Base-by-base conservation (phyloP, 1,140 invertebrate species). In the Leptinotarsa undecemlineata region DNA sequence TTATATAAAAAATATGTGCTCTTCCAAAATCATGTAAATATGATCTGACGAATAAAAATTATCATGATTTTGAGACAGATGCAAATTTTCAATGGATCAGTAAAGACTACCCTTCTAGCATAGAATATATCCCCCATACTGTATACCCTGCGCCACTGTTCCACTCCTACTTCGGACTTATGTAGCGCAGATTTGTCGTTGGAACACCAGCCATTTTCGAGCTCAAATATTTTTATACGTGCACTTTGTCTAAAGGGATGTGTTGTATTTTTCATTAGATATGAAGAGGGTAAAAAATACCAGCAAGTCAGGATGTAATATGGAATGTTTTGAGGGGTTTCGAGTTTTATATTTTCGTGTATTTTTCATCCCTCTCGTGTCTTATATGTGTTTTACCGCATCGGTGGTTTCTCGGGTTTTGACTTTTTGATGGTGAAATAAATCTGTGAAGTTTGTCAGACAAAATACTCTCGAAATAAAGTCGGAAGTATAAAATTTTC, bases 161-260 rank as follows among this genome's bases (percentile, higher is more conserved):
- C 63, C 26, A 21, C 63, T 64, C 26, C 63, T 20, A 64, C 63
- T 20, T 72, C 51, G 60, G 66, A 72, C 62, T 72, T 72, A 72
- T 74, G 67, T 64, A 72, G 61, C 74, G 74, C 72, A 78, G 77
- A 78, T 78, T 78, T 78, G 77, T 78, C 77, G 73, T 64, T 74
- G 77, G 74, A 78, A 72, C 74, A 76, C 77, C 72, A 81, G 76
- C 74, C 77, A 78, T 78, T 77, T 78, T 74, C 76, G 74, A 78
- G 74, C 76, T 80, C 78, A 80, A 82, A 82, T 80, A 79, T 80
- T 82, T 82, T 82, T 82, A 80, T 80, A 78, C 72, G 79, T 76
- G 78, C 78, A 82, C 78, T 82, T 82, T 82, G 81, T 82, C 81
- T 82, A 82, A 82, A 79, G 81, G 81, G 79, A 81, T 80, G 81